Conservation (phyloP, 2,797 vertebrate species). For the Mallotus villosus region DNA sequence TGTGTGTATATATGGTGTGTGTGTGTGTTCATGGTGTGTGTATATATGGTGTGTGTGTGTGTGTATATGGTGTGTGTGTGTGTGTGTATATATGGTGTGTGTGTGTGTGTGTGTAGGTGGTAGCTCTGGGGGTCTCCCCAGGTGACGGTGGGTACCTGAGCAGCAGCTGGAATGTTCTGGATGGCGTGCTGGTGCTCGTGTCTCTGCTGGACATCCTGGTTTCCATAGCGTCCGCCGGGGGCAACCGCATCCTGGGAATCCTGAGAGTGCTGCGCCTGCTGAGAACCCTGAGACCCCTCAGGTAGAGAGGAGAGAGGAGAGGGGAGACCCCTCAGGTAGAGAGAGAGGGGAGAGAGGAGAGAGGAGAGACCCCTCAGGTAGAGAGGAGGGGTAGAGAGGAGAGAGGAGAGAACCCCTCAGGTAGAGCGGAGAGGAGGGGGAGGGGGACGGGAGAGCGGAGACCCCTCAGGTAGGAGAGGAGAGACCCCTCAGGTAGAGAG, state of each 20-base stretch:
- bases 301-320: slow-evolving; percentile 64
- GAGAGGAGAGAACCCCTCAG: too few species aligned
- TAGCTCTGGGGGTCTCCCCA: slow-evolving; percentile 88
- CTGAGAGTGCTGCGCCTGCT: slow-evolving; percentile 90
- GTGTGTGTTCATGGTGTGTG: slow-evolving; percentile 3
- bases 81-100: too few species aligned
- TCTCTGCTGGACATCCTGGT: slow-evolving; percentile 95
- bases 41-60: slow-evolving; percentile 32
- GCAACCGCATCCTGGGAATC: slow-evolving; percentile 93
- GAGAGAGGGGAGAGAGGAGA: too few species aligned
- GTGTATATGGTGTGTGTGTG: slow-evolving; percentile 47
- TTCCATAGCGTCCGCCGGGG: slow-evolving; percentile 86
- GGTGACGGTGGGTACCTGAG: slow-evolving; percentile 89
- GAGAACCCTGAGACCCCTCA: slow-evolving; percentile 90
- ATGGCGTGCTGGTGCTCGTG: slow-evolving; percentile 92
- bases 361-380: too few species aligned
- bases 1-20: slow-evolving; percentile 2
- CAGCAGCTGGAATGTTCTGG: slow-evolving; percentile 96
- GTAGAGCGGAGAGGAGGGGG: too few species aligned
- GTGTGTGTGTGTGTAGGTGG: slow-evolving; percentile 77
- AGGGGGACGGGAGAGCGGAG: too few species aligned
- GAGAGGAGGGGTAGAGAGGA: too few species aligned
- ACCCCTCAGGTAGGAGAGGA: too few species aligned
- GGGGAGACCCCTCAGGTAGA: too few species aligned
- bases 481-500: too few species aligned